Conservation (phyloP, 2,113 vertebrate species). For the Aleadryas rufinucha region DNA sequence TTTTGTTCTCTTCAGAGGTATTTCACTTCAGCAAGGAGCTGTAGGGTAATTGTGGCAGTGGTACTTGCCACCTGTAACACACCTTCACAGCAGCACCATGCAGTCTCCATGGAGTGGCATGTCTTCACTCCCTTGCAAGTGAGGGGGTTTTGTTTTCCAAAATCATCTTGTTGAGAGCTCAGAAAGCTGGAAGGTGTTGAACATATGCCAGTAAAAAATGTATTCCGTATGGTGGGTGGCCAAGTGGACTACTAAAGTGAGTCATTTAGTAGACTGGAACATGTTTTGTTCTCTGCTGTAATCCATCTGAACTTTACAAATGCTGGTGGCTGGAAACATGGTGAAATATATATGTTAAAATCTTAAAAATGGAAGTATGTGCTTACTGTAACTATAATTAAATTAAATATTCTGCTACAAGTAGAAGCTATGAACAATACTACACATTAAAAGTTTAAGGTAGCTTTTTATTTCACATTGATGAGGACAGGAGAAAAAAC, state of each 20-base stretch:
- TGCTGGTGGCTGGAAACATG: neutral
- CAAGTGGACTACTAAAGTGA: neutral
- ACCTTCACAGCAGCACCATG: neutral
- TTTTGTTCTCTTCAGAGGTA: neutral
- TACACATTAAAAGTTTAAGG: neutral
- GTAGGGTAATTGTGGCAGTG: too few relatives aligned
- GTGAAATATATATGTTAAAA: neutral
- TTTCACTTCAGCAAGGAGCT: neutral
- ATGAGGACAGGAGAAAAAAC: neutral
- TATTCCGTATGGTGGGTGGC: constrained; percentile 9
- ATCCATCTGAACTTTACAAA: neutral
- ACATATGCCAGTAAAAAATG: neutral
- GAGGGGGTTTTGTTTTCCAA: neutral
- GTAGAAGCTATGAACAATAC: neutral
- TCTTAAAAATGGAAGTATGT: neutral
- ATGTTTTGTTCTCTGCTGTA: neutral
- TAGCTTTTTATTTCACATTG: neutral
- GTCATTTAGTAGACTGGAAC: constrained; percentile 8
- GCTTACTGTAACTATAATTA: neutral
- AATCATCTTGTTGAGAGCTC: neutral
- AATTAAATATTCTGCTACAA: neutral
- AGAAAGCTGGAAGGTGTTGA: constrained; percentile 38
- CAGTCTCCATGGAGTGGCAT: fast-evolving
- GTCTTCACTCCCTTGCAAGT: neutral
- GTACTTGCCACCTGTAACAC: neutral